Percentiles rank a stretch among this genome's conserved stretches.
Evolutionary conservation across 2,113 vertebrate species (phyloP).

Genomic region (Tiliqua scincoides): DNA sequence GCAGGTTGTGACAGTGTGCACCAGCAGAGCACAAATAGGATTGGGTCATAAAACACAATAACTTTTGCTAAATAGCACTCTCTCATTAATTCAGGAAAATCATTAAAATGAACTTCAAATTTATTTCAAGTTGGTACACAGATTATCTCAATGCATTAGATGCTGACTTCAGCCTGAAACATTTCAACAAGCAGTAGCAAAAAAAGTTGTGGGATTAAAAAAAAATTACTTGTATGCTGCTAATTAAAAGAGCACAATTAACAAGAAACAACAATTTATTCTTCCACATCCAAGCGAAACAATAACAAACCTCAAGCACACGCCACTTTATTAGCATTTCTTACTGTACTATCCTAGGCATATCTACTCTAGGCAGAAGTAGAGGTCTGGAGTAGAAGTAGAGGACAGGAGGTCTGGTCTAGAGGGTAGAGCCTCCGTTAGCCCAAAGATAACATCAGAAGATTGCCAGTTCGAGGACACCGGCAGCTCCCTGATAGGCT

Average conservation of each 20-base stretch:
- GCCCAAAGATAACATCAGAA: too few relatives aligned
- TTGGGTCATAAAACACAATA: too few relatives aligned
- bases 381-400: too few relatives aligned
- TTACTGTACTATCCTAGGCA: too few relatives aligned
- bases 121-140: background rate
- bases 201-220: background rate
- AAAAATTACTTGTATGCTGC: background rate
- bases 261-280: slow-evolving; percentile 11
- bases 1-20: too few relatives aligned
- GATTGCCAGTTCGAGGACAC: too few relatives aligned
- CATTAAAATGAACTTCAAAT: background rate
- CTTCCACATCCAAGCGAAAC: slow-evolving; percentile 3
- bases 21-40: too few relatives aligned
- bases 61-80: background rate
- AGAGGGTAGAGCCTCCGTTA: too few relatives aligned
- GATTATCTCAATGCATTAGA: background rate
- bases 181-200: background rate
- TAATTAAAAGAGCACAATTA: background rate
- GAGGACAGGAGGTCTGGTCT: too few relatives aligned
- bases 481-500: too few relatives aligned
- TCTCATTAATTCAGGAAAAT: background rate
- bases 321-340: background rate
- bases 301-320: slow-evolving; percentile 6
- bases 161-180: background rate
- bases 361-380: too few relatives aligned